A percentile compares a stretch with the other conserved stretches of the same genome.
phyloP scores from a whole-genome alignment of 2,888 invertebrate genomes.

The Polylopha cassiicola region DNA sequence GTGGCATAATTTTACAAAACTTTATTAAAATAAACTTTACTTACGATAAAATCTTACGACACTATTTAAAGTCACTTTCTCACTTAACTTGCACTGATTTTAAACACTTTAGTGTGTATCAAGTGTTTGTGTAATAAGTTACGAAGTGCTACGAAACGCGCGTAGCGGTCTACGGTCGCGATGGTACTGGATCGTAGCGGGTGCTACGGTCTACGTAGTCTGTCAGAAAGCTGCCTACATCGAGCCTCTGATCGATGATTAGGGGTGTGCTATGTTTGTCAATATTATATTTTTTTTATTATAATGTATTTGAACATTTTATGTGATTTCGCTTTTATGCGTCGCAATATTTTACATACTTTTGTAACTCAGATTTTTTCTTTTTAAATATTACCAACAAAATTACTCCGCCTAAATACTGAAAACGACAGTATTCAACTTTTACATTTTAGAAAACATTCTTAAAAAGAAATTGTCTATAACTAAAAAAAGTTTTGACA shows the following conservation, averaged over 20 bases:
- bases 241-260: constrained; percentile 22
- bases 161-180: constrained; percentile 16
- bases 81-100: constrained; percentile 11
- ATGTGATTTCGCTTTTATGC: no score
- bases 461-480: no score
- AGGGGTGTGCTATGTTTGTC: constrained; percentile 20
- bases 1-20: not conserved
- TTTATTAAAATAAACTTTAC: constrained; percentile 11
- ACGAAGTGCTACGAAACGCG: constrained; percentile 20
- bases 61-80: constrained; percentile 12
- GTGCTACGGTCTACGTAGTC: constrained; percentile 12
- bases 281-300: constrained; percentile 12
- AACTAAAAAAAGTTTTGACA: no score
- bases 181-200: constrained; percentile 15
- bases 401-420: no score
- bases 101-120: constrained; percentile 8
- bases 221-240: constrained; percentile 6
- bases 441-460: no score
- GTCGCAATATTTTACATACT: no score
- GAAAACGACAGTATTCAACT: no score
- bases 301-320: constrained; percentile 14
- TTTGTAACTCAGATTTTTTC: no score
- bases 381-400: no score
- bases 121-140: constrained; percentile 8
- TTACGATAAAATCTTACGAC: constrained; percentile 11